Evolutionary conservation across 2,797 vertebrate species (phyloP).

Genomic region (Balearica regulorum): DNA sequence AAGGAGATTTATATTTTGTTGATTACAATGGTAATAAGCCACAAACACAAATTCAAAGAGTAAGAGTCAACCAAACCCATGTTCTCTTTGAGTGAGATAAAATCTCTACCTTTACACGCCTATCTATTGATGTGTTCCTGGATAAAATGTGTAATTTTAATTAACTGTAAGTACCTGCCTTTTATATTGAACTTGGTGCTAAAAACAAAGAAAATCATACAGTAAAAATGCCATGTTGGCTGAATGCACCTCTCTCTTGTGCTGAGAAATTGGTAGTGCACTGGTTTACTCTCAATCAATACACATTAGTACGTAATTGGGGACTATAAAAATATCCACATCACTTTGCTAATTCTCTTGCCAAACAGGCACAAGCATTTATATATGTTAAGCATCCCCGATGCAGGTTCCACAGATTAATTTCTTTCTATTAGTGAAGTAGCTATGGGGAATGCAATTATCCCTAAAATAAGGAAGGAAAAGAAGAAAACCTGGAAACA

Average conservation of each 20-base stretch:
- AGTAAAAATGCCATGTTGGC: background rate
- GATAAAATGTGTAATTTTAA: slow-evolving; percentile 54
- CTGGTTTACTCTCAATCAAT: slow-evolving; percentile 1
- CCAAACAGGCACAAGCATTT: background rate
- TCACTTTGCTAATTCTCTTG: background rate
- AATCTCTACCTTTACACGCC: slow-evolving; percentile 36
- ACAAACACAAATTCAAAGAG: slow-evolving; percentile 63
- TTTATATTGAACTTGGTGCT: slow-evolving; percentile 11
- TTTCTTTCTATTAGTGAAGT: background rate
- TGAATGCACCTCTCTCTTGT: background rate
- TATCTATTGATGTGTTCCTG: slow-evolving; percentile 59
- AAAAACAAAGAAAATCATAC: background rate
- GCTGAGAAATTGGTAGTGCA: background rate
- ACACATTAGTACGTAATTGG: background rate
- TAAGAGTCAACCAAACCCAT: slow-evolving; percentile 52
- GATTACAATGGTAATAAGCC: slow-evolving; percentile 57
- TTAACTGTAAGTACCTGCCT: slow-evolving; percentile 43
- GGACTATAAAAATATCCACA: slow-evolving; percentile 19
- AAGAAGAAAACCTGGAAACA: background rate
- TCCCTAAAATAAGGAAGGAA: background rate
- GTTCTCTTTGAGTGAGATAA: slow-evolving; percentile 54
- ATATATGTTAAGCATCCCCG: background rate
- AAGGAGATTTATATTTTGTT: slow-evolving; percentile 52
- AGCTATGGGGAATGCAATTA: background rate
- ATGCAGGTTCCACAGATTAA: background rate